phyloP scores from a whole-genome alignment of 2,888 invertebrate species.

The Elysia crispata region DNA sequence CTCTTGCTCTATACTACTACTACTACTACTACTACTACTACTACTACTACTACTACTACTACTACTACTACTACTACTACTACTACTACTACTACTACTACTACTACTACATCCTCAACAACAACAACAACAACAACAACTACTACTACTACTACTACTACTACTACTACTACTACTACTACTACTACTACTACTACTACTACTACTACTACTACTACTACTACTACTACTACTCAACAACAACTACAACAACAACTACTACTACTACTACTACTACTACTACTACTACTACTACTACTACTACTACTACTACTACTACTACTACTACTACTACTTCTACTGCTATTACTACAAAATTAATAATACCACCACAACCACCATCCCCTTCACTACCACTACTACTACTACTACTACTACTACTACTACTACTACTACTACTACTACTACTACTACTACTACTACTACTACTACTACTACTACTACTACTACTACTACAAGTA shows the following conservation, averaged over 20 bases:
- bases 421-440: conserved; percentile 9
- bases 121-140: not conserved
- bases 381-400: too few species aligned
- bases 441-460: conserved; percentile 3
- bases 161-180: not conserved
- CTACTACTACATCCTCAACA: not conserved
- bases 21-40: too few species aligned
- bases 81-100: conserved; percentile 19
- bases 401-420: conserved; percentile 3
- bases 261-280: conserved; percentile 1
- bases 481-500: too few species aligned
- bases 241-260: conserved; percentile 1
- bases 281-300: conserved; percentile 3
- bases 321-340: conserved; percentile 16
- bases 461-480: not conserved
- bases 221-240: not conserved
- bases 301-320: conserved; percentile 19
- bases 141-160: conserved; percentile 16
- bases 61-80: conserved; percentile 19
- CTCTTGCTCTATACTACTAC: not conserved
- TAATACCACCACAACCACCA: too few species aligned
- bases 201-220: not conserved
- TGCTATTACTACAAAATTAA: not conserved
- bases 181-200: too few species aligned
- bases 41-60: conserved; percentile 14